Evolutionary conservation across 2,113 vertebrate genomes (phyloP), one percentile per base, ranked within the genome.

Genomic region (Salminus brasiliensis): DNA sequence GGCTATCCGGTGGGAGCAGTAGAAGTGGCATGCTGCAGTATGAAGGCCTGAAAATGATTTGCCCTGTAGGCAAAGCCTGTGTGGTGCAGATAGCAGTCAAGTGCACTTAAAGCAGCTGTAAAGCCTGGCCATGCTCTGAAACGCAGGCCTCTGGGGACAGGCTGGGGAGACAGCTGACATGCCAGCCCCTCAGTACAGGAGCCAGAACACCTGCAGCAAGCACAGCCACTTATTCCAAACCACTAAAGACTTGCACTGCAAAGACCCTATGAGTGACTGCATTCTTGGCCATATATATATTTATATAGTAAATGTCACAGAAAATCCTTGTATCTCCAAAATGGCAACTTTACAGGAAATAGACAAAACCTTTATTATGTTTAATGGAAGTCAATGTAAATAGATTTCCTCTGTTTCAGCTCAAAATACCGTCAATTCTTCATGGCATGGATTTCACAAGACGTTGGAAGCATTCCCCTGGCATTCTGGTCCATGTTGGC

Each of bases 21-120:
- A 63, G 23, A 81, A 83, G 74, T 68, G 67, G 60, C 66, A 72
- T 85, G 71, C 72, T 73, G 53, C 73, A 70, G 82, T 29, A 7
- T 9, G 25, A 45, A n/a, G 36, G 29, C 18, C 8, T 63, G 72
- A 29, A n/a, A 60, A 32, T n/a, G 55, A 63, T 77, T 52, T 69
- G 67, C 43, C 9, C 39, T 67, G 21, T 69, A 66, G 15, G 43
- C 52, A 71, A 52, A 80, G 78, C 60, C 62, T 85, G 71, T 69
- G 59, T 77, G 65, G 34, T 73, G 41, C 39, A 81, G 74, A 53
- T 27, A 62, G 63, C 70, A n/a, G 57, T 75, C 39, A 73, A 76
- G 65, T 78, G 72, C 65, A 60, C 70, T 78, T 68, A 29, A 62
- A 75, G 71, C 39, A 80, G 47, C 77, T 59, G 47, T 70, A n/a